phyloP scores from a whole-genome alignment of 2,113 vertebrate genomes.

The Cololabis saira region DNA sequence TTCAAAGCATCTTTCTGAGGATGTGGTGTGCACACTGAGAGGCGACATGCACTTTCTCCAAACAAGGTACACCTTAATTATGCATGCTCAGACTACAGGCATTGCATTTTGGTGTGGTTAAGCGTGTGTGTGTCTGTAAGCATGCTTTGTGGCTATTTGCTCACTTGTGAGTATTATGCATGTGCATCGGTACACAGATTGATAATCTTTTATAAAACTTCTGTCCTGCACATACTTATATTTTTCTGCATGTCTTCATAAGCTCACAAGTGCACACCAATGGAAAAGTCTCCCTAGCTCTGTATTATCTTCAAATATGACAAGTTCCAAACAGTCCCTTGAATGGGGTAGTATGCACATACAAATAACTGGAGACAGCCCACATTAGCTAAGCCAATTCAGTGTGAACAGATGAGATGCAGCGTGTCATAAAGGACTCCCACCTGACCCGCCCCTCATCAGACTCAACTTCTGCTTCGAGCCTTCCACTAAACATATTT shows the following conservation, averaged over 20 bases:
- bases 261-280: neutral
- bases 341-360: neutral
- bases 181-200: conserved; percentile 9
- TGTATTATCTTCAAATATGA: neutral
- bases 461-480: conserved; percentile 40
- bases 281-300: neutral
- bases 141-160: conserved; percentile 29
- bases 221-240: neutral
- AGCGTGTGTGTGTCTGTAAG: conserved; percentile 26
- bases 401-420: conserved; percentile 52
- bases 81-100: conserved; percentile 78
- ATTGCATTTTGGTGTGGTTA: conserved; percentile 67
- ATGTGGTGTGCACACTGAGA: conserved; percentile 75
- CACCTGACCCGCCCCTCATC: conserved; percentile 51
- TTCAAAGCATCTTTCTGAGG: conserved; percentile 83
- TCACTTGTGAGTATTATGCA: conserved; percentile 38
- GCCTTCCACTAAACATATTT: conserved; percentile 57
- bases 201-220: neutral
- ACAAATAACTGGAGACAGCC: conserved; percentile 22
- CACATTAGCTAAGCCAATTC: conserved; percentile 27
- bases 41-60: conserved; percentile 81
- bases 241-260: no score
- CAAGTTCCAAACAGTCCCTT: neutral
- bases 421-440: conserved; percentile 35
- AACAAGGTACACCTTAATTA: conserved; percentile 84